These are phyloP conservation scores for Trochalopteron elliotii DNA, from an alignment of 2,113 vertebrate genomes.

Conservation along the genomic window DNA sequence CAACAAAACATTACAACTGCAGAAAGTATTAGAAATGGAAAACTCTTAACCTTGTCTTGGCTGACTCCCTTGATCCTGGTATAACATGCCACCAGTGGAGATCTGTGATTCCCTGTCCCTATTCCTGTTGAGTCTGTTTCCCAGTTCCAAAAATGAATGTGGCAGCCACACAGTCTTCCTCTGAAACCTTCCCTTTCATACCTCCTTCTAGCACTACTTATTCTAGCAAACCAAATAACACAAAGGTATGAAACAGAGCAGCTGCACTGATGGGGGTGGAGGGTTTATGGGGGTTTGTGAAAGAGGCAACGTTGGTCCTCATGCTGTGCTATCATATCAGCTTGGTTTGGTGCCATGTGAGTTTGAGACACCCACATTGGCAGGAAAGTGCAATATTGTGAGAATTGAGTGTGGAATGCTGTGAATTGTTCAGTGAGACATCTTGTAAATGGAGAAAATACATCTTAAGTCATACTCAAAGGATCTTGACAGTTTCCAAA, in stretches of 20 bases:
- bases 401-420: not conserved
- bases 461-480: not conserved
- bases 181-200: not conserved
- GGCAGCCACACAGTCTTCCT: not conserved
- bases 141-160: not conserved
- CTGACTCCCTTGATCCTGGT: not conserved
- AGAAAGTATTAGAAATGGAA: not conserved
- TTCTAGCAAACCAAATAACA: not conserved
- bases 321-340: not conserved
- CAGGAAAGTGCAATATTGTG: not conserved
- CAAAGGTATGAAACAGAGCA: not conserved
- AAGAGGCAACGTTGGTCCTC: not conserved
- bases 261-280: not conserved
- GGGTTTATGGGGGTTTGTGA: not conserved
- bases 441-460: not conserved
- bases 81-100: not conserved
- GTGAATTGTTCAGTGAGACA: not conserved
- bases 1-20: not conserved
- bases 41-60: not conserved
- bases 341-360: not conserved
- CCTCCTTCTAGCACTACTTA: not conserved
- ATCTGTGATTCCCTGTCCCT: not conserved
- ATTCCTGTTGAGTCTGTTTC: not conserved
- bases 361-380: not conserved
- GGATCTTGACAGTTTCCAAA: not conserved